Percentiles rank a stretch among this genome's conserved stretches.
These are phyloP conservation scores for Coturnix japonica DNA, from an alignment of 2,113 vertebrate species.

Conservation along the genomic window DNA sequence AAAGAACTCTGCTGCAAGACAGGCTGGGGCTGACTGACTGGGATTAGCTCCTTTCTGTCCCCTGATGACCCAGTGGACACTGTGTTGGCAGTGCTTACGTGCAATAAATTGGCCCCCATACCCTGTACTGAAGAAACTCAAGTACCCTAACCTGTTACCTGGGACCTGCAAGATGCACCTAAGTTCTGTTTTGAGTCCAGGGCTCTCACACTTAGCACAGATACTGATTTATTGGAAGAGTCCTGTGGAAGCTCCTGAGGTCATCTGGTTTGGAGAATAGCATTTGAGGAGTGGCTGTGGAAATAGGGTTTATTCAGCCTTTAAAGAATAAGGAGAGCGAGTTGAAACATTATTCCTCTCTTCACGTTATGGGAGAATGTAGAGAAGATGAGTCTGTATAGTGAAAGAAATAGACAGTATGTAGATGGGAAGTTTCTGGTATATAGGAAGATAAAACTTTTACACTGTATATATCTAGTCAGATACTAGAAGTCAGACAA, in stretches of 20 bases:
- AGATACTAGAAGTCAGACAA: background rate
- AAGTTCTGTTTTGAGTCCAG: background rate
- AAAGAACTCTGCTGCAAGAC: background rate
- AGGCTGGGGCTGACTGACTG: accelerated
- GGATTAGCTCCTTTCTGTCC: background rate
- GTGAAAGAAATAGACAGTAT: background rate
- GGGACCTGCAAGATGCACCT: accelerated
- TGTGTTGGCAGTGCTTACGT: accelerated
- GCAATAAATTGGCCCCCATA: accelerated
- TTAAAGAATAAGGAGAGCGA: background rate
- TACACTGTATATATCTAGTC: accelerated
- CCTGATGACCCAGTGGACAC: accelerated
- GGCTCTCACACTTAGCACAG: accelerated
- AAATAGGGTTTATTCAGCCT: accelerated
- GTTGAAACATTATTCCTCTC: background rate
- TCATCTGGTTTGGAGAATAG: accelerated
- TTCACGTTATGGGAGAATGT: background rate
- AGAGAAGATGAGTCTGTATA: background rate
- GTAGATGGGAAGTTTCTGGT: accelerated
- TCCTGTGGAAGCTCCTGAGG: background rate
- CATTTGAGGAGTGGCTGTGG: background rate
- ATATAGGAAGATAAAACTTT: background rate
- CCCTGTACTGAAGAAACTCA: accelerated
- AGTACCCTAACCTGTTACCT: background rate
- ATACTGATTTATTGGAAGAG: accelerated